Conservation (phyloP, 2,113 vertebrate species). For the Brachyhypopomus occidentalis region DNA sequence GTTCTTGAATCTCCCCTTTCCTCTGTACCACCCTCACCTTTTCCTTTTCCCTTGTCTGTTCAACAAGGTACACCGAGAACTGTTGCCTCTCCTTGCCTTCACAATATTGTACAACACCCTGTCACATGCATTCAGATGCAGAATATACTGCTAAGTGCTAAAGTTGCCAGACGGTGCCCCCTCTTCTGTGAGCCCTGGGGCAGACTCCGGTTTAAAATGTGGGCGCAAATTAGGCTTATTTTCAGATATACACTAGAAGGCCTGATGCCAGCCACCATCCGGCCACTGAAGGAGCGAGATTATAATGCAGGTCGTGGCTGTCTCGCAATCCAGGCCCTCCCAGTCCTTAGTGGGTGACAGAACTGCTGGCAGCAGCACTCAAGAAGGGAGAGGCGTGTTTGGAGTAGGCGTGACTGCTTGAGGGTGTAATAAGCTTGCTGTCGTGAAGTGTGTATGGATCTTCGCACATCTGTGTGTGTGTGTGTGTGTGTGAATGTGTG, state of each 20-base stretch:
- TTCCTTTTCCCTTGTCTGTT: not conserved
- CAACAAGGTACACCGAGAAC: not conserved
- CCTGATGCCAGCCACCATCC: not conserved
- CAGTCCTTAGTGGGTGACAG: constrained; percentile 2
- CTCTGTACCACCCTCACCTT: not conserved
- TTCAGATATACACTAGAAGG: not conserved
- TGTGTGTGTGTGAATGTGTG: constrained; percentile 11
- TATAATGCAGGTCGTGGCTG: constrained; percentile 18
- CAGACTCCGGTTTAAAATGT: not conserved
- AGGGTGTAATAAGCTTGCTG: constrained; percentile 57
- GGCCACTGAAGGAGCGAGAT: constrained; percentile 16
- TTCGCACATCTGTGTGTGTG: constrained; percentile 12
- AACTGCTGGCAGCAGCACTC: constrained; percentile 17
- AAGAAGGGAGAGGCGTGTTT: constrained; percentile 15
- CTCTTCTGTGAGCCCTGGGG: not conserved
- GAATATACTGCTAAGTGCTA: not conserved
- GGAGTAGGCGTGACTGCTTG: constrained; percentile 16
- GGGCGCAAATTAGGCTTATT: not conserved
- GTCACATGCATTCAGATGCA: not conserved
- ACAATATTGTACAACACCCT: not conserved
- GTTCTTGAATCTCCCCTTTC: not conserved
- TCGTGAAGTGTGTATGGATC: constrained; percentile 18
- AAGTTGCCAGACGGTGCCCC: not conserved
- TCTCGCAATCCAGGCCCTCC: not conserved
- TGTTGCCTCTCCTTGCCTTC: not conserved